These are phyloP conservation scores for Bruchidius siliquastri DNA, from an alignment of 2,888 invertebrate species.

Conservation along the genomic window DNA sequence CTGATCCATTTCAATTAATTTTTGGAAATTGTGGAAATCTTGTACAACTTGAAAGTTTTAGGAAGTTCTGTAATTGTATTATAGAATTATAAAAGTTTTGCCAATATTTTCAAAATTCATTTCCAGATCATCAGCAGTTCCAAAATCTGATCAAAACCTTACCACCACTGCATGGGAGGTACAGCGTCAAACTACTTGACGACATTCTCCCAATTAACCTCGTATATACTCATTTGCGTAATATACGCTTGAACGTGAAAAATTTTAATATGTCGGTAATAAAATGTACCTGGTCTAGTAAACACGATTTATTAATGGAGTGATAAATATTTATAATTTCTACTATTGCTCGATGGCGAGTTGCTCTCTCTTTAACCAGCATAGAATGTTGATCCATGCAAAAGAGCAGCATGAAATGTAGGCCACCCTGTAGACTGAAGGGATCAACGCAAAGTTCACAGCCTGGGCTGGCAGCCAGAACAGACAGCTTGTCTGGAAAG, in stretches of 20 bases:
- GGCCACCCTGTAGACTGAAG: slow-evolving; percentile 68
- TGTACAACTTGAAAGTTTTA: no score
- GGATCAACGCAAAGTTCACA: slow-evolving; percentile 70
- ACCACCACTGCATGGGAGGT: no score
- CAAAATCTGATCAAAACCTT: no score
- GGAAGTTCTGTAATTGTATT: no score
- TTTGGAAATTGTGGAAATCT: no score
- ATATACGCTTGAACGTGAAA: not conserved
- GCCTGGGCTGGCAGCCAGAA: slow-evolving; percentile 83
- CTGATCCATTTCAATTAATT: no score
- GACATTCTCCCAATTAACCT: not conserved
- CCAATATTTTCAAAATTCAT: no score
- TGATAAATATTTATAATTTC: not conserved
- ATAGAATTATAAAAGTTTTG: no score
- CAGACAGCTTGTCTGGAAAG: slow-evolving; percentile 69
- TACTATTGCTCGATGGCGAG: not conserved
- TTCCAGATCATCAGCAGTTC: no score
- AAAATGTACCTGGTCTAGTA: not conserved
- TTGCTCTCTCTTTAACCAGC: slow-evolving; percentile 67
- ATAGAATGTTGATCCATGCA: slow-evolving; percentile 80
- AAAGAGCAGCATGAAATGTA: slow-evolving; percentile 77
- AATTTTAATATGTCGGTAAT: not conserved
- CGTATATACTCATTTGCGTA: not conserved
- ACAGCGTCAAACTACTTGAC: no score
- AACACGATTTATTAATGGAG: no score